Conservation (phyloP, 2,113 vertebrate species). For the Tupaia tana region DNA sequence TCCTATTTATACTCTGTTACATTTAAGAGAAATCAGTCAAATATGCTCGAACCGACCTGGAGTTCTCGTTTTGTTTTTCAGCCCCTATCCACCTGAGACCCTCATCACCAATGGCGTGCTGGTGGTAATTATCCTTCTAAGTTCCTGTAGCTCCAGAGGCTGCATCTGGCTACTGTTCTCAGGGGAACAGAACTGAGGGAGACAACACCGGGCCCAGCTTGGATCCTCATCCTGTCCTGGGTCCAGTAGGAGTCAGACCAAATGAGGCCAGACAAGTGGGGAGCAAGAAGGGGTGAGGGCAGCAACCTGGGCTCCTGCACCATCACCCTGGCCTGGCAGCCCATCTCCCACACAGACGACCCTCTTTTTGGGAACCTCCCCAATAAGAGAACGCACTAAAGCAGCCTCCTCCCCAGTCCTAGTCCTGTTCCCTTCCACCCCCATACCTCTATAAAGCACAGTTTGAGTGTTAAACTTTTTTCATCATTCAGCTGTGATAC, state of each 20-base stretch:
- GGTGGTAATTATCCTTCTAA: conserved; percentile 86
- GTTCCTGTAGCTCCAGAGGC: background rate
- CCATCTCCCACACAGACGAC: background rate
- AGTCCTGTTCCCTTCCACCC: background rate
- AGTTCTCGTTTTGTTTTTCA: conserved; percentile 82
- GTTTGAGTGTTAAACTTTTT: background rate
- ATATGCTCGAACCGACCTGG: background rate
- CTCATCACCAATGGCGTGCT: conserved; percentile 90
- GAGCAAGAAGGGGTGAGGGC: background rate
- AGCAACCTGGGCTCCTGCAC: background rate
- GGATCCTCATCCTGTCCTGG: background rate
- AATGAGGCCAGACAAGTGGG: background rate
- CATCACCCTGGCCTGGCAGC: background rate
- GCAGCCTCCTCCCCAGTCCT: background rate
- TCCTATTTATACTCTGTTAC: background rate
- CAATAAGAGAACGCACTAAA: background rate
- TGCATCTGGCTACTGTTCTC: background rate
- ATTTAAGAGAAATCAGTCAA: background rate
- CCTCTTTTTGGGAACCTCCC: background rate
- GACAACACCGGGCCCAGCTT: background rate
- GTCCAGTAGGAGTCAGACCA: background rate
- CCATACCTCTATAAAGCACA: background rate
- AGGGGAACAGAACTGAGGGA: background rate
- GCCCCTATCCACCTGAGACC: conserved; percentile 80
- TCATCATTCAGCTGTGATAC: background rate